Evolutionary conservation across 2,113 vertebrate genomes (phyloP).

Genomic region (Lethenteron reissneri): DNA sequence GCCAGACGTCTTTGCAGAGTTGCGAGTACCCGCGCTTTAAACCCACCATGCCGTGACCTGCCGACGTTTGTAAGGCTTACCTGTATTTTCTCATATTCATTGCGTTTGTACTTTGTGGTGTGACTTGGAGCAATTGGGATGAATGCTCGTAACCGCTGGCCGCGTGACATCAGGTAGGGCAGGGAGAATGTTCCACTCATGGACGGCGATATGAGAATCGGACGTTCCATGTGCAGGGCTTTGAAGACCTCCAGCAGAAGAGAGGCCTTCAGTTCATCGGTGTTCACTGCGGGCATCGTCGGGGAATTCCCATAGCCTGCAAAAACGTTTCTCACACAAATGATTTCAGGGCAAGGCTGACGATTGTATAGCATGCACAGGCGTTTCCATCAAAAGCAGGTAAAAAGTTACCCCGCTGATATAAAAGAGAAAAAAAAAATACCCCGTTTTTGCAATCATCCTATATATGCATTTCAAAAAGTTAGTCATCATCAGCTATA

Average conservation of each 20-base stretch:
- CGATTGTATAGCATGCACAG: too few species aligned
- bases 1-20: neutral
- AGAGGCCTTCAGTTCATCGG: constrained; percentile 33
- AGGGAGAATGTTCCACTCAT: constrained; percentile 71
- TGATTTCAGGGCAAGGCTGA: too few species aligned
- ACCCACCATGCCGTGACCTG: neutral
- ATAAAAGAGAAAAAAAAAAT: too few species aligned
- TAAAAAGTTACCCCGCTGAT: too few species aligned
- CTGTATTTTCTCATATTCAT: constrained; percentile 52
- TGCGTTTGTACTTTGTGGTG: constrained; percentile 37
- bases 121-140: constrained; percentile 56
- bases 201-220: constrained; percentile 62
- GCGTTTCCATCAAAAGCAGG: too few species aligned
- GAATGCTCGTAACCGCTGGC: constrained; percentile 37
- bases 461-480: too few species aligned
- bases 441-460: too few species aligned
- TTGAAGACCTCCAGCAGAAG: constrained; percentile 41
- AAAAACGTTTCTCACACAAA: neutral
- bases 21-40: neutral
- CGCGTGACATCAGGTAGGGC: constrained; percentile 48
- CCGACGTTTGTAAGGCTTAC: constrained; percentile 19
- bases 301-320: constrained; percentile 63
- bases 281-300: constrained; percentile 22
- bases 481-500: too few species aligned
- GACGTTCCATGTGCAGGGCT: constrained; percentile 29